A percentile compares a stretch with the other conserved stretches of the same genome.
Evolutionary conservation across 2,888 invertebrate species (phyloP).

Genomic region (Ischnus inquisitorius): DNA sequence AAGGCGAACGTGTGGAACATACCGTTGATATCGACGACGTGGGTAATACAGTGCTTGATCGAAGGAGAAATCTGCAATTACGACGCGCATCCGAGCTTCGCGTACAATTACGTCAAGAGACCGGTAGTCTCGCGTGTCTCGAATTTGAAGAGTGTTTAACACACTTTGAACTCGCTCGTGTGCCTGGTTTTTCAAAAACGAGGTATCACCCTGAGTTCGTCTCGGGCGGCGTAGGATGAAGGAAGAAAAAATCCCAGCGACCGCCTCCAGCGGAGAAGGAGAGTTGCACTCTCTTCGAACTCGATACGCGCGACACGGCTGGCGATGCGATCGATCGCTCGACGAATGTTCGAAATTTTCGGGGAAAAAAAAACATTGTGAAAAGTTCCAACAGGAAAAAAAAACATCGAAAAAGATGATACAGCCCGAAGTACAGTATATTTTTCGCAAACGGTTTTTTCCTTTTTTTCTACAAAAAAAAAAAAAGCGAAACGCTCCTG

Average conservation of each 20-base stretch:
- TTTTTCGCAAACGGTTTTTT: conserved; percentile 56
- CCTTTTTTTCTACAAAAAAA: neutral
- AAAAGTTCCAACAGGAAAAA: conserved; percentile 16
- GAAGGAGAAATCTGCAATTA: conserved; percentile 87
- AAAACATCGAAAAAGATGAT: conserved; percentile 16
- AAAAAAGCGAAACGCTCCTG: conserved; percentile 26
- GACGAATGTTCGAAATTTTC: conserved; percentile 42
- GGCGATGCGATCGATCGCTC: conserved; percentile 25
- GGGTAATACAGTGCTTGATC: conserved; percentile 90
- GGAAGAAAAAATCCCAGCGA: neutral
- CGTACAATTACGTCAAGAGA: conserved; percentile 85
- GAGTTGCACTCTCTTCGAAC: too few species aligned
- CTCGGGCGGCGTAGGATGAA: neutral
- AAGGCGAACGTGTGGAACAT: conserved; percentile 87
- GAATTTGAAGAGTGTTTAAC: conserved; percentile 56
- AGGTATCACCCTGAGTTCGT: neutral
- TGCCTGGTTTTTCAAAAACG: conserved; percentile 21
- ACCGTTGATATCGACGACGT: conserved; percentile 90
- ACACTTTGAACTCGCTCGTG: conserved; percentile 2
- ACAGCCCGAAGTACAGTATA: conserved; percentile 59
- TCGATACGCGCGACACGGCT: neutral
- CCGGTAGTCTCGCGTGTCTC: conserved; percentile 57
- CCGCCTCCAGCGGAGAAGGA: too few species aligned
- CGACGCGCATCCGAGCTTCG: conserved; percentile 86
- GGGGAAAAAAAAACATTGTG: conserved; percentile 29